These are phyloP conservation scores for Enteromius trimaculatus DNA, from an alignment of 2,797 vertebrate genomes.

Conservation along the genomic window DNA sequence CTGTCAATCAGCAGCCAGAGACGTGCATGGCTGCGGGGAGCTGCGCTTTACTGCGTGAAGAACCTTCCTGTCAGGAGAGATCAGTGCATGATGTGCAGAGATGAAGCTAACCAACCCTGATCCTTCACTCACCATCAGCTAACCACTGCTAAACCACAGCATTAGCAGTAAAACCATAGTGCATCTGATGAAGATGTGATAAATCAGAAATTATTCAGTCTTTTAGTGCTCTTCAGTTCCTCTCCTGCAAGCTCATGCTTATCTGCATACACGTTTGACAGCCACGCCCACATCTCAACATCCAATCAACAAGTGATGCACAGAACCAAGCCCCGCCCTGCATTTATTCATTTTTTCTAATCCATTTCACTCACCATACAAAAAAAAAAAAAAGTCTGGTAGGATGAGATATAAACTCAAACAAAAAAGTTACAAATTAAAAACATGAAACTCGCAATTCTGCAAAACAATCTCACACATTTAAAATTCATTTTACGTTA, in stretches of 20 bases:
- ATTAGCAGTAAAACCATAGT: not conserved
- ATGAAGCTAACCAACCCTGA: constrained; percentile 21
- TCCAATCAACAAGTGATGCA: not conserved
- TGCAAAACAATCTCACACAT: not conserved
- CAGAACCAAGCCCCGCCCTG: not conserved
- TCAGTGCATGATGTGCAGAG: constrained; percentile 39
- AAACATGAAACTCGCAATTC: not conserved
- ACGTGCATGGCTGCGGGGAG: constrained; percentile 15
- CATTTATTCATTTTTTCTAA: not conserved
- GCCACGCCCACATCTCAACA: not conserved
- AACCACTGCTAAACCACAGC: not conserved
- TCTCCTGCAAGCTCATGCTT: not conserved
- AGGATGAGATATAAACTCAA: not conserved
- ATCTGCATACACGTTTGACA: not conserved
- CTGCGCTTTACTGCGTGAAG: constrained; percentile 46
- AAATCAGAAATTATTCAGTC: not conserved
- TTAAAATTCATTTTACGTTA: not conserved
- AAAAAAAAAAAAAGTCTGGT: not conserved
- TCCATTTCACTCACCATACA: not conserved
- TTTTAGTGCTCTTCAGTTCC: not conserved
- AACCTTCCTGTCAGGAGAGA: constrained; percentile 52
- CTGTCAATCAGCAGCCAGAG: constrained; percentile 53
- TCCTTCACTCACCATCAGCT: not conserved
- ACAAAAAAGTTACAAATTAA: not conserved
- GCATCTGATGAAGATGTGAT: too few relatives aligned